Evolutionary conservation across 2,797 vertebrate genomes (phyloP).

Genomic region (Lagocephalus sceleratus): DNA sequence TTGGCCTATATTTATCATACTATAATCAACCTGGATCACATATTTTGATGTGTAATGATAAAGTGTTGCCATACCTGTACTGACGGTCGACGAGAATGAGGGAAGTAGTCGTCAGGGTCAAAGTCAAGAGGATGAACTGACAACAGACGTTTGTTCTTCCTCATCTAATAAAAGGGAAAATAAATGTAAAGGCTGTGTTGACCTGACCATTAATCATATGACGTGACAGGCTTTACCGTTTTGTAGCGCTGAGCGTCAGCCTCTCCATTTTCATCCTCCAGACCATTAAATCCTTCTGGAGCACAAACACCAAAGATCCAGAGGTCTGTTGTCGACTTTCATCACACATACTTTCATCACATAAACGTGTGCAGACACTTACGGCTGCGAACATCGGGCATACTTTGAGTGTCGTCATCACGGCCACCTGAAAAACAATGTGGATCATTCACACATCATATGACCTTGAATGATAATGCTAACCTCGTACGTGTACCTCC

Average conservation of each 20-base stretch:
- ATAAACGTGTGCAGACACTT: conserved; percentile 41
- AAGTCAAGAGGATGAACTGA: conserved; percentile 88
- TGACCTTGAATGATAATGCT: too few species aligned
- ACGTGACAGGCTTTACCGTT: conserved; percentile 63
- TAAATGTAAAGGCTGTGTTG: background rate
- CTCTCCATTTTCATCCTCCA: conserved; percentile 70
- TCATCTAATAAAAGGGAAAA: conserved; percentile 63
- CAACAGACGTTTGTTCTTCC: conserved; percentile 88
- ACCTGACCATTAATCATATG: background rate
- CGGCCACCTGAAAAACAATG: conserved; percentile 56
- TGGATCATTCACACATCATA: background rate
- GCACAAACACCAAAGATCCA: background rate
- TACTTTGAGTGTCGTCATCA: conserved; percentile 77
- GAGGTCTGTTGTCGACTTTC: too few species aligned
- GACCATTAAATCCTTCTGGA: conserved; percentile 50
- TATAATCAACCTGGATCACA: too few species aligned
- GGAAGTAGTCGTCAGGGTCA: conserved; percentile 83
- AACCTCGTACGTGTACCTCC: too few species aligned
- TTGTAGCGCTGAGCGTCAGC: conserved; percentile 74
- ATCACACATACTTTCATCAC: background rate
- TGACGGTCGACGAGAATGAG: conserved; percentile 74
- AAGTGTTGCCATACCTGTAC: conserved; percentile 59
- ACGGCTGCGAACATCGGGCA: conserved; percentile 75
- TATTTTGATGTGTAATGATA: too few species aligned
- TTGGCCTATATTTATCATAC: too few species aligned